Conservation (phyloP, 2,888 invertebrate genomes). For the Junonia oenone region DNA sequence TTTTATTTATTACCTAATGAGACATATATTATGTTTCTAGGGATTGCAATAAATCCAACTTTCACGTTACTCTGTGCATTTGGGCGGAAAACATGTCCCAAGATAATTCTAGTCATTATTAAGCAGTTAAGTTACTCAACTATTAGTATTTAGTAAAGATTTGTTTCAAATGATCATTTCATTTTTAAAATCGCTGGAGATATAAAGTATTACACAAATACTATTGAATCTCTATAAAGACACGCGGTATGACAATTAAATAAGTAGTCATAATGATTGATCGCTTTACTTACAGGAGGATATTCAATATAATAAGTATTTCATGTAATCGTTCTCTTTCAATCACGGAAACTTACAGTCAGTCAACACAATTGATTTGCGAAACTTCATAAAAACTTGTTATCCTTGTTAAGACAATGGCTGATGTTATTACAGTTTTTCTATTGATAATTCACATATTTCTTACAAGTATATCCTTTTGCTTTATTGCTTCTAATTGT, state of each 20-base stretch:
- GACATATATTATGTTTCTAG: too few relatives aligned
- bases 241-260: neutral
- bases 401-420: constrained; percentile 72
- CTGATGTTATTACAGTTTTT: constrained; percentile 55
- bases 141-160: too few relatives aligned
- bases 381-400: constrained; percentile 56
- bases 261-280: neutral
- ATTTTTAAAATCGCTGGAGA: too few relatives aligned
- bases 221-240: too few relatives aligned
- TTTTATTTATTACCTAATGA: too few relatives aligned
- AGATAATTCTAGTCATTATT: too few relatives aligned
- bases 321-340: constrained; percentile 34
- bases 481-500: constrained; percentile 37
- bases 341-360: constrained; percentile 56
- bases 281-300: neutral
- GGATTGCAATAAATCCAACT: too few relatives aligned
- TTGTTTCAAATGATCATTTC: too few relatives aligned
- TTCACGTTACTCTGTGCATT: too few relatives aligned
- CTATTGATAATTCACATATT: constrained; percentile 61
- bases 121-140: too few relatives aligned
- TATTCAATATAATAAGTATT: constrained; percentile 7
- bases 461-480: constrained; percentile 51
- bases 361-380: constrained; percentile 46
- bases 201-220: too few relatives aligned
- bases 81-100: too few relatives aligned